Base-by-base conservation (phyloP, 2,888 invertebrate species). In the Neocrepidodera transversa region DNA sequence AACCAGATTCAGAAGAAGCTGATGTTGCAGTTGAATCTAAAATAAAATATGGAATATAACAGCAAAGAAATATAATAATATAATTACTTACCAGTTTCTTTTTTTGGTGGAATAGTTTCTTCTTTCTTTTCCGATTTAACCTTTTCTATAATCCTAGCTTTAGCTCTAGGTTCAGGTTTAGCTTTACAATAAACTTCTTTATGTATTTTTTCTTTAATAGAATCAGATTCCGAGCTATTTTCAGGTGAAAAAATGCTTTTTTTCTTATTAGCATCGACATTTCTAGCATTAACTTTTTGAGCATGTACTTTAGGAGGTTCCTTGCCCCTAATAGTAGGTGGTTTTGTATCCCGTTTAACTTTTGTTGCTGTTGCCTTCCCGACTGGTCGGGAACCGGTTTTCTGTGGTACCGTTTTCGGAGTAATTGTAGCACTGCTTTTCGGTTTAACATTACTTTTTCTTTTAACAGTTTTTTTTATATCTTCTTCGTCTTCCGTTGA, bases 181-280 rank as follows among this genome's bases (percentile, higher is more conserved):
- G 79, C 62, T 71, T 83, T 84, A 1, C 79, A 73, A 8, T 79
- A 48, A 11, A 36, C 38, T 16, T 50, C 13, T 14, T 58, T 58
- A 20, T 36, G 51, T 26, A 38, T 57, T 32, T 32, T 62, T 26
- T 60, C 60, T 58, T 68, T 63, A 7, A 61, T 35, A 35, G 63
- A 83, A 65, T 86, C 86, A 70, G 87, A 87, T 40, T 87, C 87
- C n/a, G 87, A 86, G 64, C 86, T 86, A 65, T 91, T 91, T 67
- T 90, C 91, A 0, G 92, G 91, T 52, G 92, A 92, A 72, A 92
- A 92, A 71, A 92, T 92, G 72, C 91, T 90, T 74, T 90, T 91
- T 76, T 88, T 89, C 72, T 89, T 90, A 38, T 73, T 78, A 32
- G 69, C 63, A 65, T 76, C 77, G 26, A 51, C 56, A 23, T 62